A percentile compares a stretch with the other conserved stretches of the same genome.
These are phyloP conservation scores for Petroica traversi DNA, from an alignment of 2,113 vertebrate species.

Conservation along the genomic window DNA sequence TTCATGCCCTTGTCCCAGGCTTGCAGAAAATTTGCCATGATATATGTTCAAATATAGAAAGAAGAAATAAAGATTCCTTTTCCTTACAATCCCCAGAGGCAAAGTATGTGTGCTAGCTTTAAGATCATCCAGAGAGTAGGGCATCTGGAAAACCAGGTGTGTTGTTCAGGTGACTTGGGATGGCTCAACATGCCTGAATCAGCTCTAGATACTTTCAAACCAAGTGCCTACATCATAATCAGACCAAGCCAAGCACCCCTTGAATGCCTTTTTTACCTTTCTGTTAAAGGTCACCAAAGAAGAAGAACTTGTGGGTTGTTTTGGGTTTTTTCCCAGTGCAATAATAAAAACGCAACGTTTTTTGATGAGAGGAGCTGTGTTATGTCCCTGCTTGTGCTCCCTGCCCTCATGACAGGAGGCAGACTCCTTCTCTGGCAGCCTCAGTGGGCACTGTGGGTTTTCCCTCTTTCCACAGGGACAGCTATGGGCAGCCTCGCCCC, in stretches of 20 bases:
- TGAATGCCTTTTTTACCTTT: conserved; percentile 4
- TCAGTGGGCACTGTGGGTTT: background rate
- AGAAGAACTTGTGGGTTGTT: background rate
- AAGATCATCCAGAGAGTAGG: background rate
- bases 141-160: background rate
- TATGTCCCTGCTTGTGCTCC: background rate
- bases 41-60: background rate
- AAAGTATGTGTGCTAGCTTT: background rate
- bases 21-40: background rate
- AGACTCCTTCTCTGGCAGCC: background rate
- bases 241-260: background rate
- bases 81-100: background rate
- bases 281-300: background rate
- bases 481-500: background rate
- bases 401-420: background rate
- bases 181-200: background rate
- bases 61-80: background rate
- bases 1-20: background rate
- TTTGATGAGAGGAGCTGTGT: background rate
- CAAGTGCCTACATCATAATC: background rate
- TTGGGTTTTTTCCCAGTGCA: background rate
- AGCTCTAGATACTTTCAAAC: background rate
- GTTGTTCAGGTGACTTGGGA: background rate
- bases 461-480: background rate
- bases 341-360: conserved; percentile 48